Percentiles rank a stretch among this genome's conserved stretches.
These are phyloP conservation scores for Craterocephalus amniculus DNA, from an alignment of 2,797 vertebrate species.

Conservation along the genomic window DNA sequence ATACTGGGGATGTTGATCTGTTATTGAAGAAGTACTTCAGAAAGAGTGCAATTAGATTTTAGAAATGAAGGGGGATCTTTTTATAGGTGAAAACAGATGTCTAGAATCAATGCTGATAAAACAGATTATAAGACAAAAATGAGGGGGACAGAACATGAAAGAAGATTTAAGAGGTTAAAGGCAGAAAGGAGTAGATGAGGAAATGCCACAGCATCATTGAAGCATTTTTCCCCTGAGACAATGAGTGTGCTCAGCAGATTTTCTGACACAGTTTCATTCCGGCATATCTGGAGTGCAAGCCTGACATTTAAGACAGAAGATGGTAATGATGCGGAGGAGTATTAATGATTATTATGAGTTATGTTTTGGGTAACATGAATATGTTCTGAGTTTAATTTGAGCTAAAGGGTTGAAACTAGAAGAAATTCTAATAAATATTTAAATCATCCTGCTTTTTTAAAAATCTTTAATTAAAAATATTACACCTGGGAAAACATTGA, in stretches of 20 bases:
- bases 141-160: not conserved
- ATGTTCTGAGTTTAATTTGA: not conserved
- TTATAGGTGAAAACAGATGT: not conserved
- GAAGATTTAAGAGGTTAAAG: not conserved
- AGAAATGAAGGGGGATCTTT: too few relatives aligned
- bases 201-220: slow-evolving; percentile 31
- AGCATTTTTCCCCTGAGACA: not conserved
- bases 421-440: not conserved
- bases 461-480: not conserved
- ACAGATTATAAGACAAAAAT: not conserved
- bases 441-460: not conserved
- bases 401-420: not conserved
- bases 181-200: slow-evolving; percentile 10
- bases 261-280: slow-evolving; percentile 13
- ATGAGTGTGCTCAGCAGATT: slow-evolving; percentile 10
- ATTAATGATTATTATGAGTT: slow-evolving; percentile 16
- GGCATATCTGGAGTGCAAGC: slow-evolving; percentile 8
- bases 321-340: not conserved
- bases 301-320: slow-evolving; percentile 28
- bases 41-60: not conserved
- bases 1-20: too few relatives aligned
- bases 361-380: not conserved
- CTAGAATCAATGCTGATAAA: not conserved
- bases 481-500: not conserved
- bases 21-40: too few relatives aligned